phyloP scores from a whole-genome alignment of 1,140 invertebrate species.

The Hormaphis cornu region DNA sequence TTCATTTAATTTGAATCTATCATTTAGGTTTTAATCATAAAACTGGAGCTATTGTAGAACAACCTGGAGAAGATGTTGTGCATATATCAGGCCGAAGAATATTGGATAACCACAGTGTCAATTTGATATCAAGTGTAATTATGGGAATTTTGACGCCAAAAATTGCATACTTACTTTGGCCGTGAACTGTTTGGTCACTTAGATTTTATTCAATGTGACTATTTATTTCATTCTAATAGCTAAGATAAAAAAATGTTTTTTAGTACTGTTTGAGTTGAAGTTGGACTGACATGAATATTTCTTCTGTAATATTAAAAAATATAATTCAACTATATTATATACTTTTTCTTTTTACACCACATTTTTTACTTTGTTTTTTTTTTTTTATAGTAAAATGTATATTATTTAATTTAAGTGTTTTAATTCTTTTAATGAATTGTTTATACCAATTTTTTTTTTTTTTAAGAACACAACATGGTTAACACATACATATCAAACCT shows the following conservation, averaged over 20 bases:
- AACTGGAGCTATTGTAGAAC: conserved; percentile 61
- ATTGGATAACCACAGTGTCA: conserved; percentile 86
- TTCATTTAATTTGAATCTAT: background rate
- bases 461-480: background rate
- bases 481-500: conserved; percentile 27
- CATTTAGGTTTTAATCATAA: conserved; percentile 57
- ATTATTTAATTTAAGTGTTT: background rate
- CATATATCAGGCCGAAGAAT: conserved; percentile 67
- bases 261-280: background rate
- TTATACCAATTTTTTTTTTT: background rate
- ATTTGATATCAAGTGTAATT: conserved; percentile 68
- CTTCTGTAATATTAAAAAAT: background rate
- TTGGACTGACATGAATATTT: background rate
- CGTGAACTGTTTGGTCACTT: conserved; percentile 34
- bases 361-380: background rate
- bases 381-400: background rate
- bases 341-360: background rate
- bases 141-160: conserved; percentile 63
- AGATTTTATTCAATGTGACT: conserved; percentile 21
- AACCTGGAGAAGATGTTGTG: conserved; percentile 58
- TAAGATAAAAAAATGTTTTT: background rate
- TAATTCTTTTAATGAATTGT: background rate
- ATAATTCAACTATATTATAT: background rate
- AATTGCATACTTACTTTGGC: conserved; percentile 59
- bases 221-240: background rate